Conservation (phyloP, 2,888 invertebrate species). For the Hanleya hanleyi region DNA sequence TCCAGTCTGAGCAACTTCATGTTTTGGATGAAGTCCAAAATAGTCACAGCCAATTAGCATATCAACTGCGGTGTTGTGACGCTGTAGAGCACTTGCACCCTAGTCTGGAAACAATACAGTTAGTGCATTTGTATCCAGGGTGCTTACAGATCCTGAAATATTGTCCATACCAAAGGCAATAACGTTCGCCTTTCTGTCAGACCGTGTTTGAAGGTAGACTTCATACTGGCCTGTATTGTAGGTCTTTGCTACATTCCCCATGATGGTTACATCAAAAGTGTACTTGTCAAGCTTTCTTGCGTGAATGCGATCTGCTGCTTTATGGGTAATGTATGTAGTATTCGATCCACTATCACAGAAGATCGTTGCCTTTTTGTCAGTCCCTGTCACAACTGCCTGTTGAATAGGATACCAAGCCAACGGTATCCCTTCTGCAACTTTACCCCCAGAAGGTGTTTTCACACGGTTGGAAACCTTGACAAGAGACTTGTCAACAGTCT, state of each 20-base stretch:
- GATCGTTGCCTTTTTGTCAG: neutral
- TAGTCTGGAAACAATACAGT: neutral
- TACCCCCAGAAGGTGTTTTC: too few species aligned
- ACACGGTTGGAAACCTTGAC: neutral
- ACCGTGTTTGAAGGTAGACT: neutral
- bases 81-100: neutral
- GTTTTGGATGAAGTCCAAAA: slow-evolving; percentile 15
- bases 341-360: slow-evolving; percentile 15
- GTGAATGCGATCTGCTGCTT: neutral
- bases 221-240: slow-evolving; percentile 4
- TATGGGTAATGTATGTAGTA: slow-evolving; percentile 7
- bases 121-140: neutral
- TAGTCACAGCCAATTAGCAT: slow-evolving; percentile 9
- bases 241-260: slow-evolving; percentile 13
- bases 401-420: too few species aligned
- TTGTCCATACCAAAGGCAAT: slow-evolving; percentile 4
- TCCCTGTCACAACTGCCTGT: neutral
- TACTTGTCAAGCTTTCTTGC: neutral
- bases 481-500: too few species aligned
- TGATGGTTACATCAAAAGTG: slow-evolving; percentile 5
- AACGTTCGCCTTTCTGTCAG: neutral
- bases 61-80: neutral
- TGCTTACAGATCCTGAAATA: slow-evolving; percentile 2
- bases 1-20: neutral
- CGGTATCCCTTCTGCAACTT: too few species aligned